Percentiles rank a stretch among this genome's conserved stretches.
These are phyloP conservation scores for Labeo rohita DNA, from an alignment of 2,113 vertebrate genomes.

Conservation along the genomic window DNA sequence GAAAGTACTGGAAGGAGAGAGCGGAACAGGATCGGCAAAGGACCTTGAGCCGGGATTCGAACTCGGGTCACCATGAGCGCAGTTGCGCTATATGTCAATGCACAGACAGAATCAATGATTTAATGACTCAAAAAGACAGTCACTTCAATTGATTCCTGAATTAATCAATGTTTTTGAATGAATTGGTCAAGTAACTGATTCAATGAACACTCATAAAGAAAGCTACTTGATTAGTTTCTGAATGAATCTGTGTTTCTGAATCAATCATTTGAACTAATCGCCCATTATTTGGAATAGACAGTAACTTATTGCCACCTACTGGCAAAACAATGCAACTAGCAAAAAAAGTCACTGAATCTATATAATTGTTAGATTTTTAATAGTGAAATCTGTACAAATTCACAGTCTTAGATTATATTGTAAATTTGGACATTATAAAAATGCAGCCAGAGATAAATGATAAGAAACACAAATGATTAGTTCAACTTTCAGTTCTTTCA, in stretches of 20 bases:
- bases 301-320: neutral
- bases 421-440: neutral
- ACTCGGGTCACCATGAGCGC: no score
- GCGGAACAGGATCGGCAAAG: no score
- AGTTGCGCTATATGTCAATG: no score
- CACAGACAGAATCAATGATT: neutral
- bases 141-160: neutral
- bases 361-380: no score
- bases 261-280: neutral
- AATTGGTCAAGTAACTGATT: neutral
- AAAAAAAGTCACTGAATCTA: neutral
- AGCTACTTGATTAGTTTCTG: neutral
- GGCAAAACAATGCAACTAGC: neutral
- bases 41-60: no score
- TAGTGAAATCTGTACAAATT: no score
- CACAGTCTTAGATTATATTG: no score
- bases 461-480: neutral
- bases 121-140: neutral
- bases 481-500: neutral
- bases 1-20: no score
- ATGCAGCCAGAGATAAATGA: neutral
- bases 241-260: neutral
- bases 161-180: neutral
- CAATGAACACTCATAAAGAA: neutral
- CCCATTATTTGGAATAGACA: neutral